Evolutionary conservation across 2,113 vertebrate genomes (phyloP), one percentile per base, ranked within the genome.

Genomic region (Ceyx cyanopectus): DNA sequence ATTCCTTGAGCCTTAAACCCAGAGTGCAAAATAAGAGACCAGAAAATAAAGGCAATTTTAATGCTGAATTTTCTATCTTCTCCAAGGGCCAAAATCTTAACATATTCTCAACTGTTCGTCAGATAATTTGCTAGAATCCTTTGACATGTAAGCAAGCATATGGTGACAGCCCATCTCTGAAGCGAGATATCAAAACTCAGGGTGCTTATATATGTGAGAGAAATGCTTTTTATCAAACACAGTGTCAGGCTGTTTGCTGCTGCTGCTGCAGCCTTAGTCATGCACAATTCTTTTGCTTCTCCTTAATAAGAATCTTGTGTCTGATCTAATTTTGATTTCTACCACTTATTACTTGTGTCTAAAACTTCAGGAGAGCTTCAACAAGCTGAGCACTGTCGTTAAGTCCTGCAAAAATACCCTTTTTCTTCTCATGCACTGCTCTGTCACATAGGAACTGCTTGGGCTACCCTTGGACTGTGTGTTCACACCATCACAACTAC

Each of bases 351-450:
- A 23, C 29, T 72, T 12, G 9, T 7, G 9, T 34, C 12, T 24
- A 10, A 7, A 62, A 46, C 7, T 26, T 82, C 34, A 61, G 23
- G 34, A 61, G 22, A 40, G 34, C 34, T 61, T 61, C 54, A 65
- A 22, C 22, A 20, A 51, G 34, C 6, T 13, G 20, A 82, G 40
- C 5, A 12, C 29, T 0, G 0, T 17, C 24, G 85, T 69, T 6
- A 37, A n/a, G 50, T 68, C 43, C 57, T 68, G 43, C 12, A 54
- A 26, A 82, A 83, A 18, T 5, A 34, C 22, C 21, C 5, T 21
- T 58, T 68, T 65, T 40, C 17, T 62, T 51, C 29, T 68, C n/a
- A 7, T 5, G 15, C 19, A 23, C 30, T 81, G 34, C 18, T 60
- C 27, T 45, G 48, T 21, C 2, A 1, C 27, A 62, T 1, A 20